Evolutionary conservation across 2,113 vertebrate species (phyloP), one percentile per base, ranked within the genome.

Genomic region (Corythornis vintsioides): DNA sequence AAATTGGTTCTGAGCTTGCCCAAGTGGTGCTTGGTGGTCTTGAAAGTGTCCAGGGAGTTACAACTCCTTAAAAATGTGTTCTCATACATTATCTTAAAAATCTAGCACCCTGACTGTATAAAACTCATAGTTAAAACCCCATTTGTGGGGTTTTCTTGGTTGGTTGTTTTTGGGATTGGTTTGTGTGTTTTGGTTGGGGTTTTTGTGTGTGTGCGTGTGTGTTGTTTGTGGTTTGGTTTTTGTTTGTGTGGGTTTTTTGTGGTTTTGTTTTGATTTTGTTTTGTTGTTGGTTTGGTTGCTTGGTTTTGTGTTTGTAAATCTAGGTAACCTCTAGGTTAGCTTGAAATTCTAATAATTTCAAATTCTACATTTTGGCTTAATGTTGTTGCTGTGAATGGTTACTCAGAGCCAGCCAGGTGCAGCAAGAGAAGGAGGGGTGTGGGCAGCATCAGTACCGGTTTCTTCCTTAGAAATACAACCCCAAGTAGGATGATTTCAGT

Each of bases 1-100:
- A 22, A 64, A 71, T 75, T 31, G 31, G 16, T 71, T 52, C 53
- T 81, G 70, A 78, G 31, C 65, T 86, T 81, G 38, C 24, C 31
- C 33, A 38, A 47, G 40, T 0, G 1, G 38, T 13, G 5, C 31
- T 59, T 33, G 25, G 25, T 1, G 2, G 16, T 35, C 15, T 93
- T 35, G 35, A 47, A 82, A 63, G 25, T 50, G 35, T 24, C 38
- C 28, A 16, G 33, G 31, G 42, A 70, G 5, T 65, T 81, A 60
- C 11, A 43, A 12, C 13, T 80, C 13, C 64, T 50, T 63, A 22
- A 63, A 50, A 87, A 50, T 2, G 0, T 52, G 4, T 28, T 86
- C 40, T 55, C 33, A 22, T 14, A 52, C 1, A 9, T 75, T 26
- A 12, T 55, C 31, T 59, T 69, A 80, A 90, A 87, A 88, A 63